Conservation (phyloP, 35 echinoderm and acorn worm genomes). For the Lytechinus pictus region DNA sequence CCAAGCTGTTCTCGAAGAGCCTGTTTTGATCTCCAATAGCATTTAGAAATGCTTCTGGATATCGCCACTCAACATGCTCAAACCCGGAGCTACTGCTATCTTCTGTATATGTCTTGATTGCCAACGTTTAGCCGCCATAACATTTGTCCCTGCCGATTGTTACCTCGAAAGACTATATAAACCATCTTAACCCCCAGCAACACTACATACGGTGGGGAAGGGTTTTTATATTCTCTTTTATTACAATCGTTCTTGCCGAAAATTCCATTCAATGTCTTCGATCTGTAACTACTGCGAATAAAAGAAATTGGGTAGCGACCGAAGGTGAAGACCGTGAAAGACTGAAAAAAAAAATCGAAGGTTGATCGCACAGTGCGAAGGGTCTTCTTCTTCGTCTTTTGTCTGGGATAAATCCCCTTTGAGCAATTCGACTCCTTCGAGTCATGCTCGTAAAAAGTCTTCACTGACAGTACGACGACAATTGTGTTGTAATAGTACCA, state of each 20-base stretch:
- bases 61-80: neutral
- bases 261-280: neutral
- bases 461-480: neutral
- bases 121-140: neutral
- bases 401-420: neutral
- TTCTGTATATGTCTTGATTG: neutral
- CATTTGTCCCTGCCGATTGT: neutral
- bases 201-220: neutral
- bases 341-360: neutral
- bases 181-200: neutral
- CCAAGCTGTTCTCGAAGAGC: neutral
- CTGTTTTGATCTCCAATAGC: neutral
- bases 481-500: neutral
- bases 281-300: constrained; percentile 15
- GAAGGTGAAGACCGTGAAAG: neutral
- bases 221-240: neutral
- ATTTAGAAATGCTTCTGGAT: neutral
- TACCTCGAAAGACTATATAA: neutral
- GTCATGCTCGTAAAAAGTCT: neutral
- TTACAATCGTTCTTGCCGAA: neutral
- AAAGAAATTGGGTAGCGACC: neutral
- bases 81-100: no score
- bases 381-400: neutral
- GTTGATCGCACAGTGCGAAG: neutral
- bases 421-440: neutral